Conservation (phyloP, 53 echinoderm and acorn worm species). For the Astropecten irregularis region DNA sequence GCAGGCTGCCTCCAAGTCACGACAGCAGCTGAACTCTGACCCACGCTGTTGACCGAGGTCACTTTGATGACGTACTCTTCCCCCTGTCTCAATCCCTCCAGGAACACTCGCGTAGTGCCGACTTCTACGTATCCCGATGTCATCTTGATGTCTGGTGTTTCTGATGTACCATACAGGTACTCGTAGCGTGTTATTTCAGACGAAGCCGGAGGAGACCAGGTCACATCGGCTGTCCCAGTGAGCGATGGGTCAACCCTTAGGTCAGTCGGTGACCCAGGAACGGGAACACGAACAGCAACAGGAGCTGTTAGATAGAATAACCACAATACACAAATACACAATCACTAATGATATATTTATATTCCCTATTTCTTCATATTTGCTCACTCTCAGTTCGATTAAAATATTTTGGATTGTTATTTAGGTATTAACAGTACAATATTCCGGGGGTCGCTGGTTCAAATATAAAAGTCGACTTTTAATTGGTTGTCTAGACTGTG, state of each 20-base stretch:
- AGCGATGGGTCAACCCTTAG: not conserved
- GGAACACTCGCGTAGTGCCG: not conserved
- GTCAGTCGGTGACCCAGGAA: conserved; percentile 6
- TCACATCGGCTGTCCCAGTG: not conserved
- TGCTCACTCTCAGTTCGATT: too few relatives aligned
- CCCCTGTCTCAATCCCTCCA: conserved; percentile 1
- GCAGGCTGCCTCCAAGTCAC: conserved; percentile 23
- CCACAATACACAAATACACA: too few relatives aligned
- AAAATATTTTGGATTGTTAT: too few relatives aligned
- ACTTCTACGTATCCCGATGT: not conserved
- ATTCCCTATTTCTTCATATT: too few relatives aligned
- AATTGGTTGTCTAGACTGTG: conserved; percentile 38
- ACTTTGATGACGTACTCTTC: conserved; percentile 21
- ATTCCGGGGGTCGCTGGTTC: too few relatives aligned
- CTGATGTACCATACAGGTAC: conserved; percentile 15
- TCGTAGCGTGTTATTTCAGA: conserved; percentile 4
- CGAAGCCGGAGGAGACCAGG: conserved; percentile 12
- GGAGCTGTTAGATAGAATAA: not conserved
- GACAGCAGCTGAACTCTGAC: not conserved
- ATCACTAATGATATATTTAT: too few relatives aligned
- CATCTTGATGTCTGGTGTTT: not conserved
- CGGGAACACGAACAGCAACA: not conserved
- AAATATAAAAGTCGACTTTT: too few relatives aligned
- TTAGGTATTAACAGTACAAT: too few relatives aligned
- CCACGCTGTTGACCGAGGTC: not conserved